Conservation (phyloP, 2,113 vertebrate genomes). For the Corythornis cristatus region DNA sequence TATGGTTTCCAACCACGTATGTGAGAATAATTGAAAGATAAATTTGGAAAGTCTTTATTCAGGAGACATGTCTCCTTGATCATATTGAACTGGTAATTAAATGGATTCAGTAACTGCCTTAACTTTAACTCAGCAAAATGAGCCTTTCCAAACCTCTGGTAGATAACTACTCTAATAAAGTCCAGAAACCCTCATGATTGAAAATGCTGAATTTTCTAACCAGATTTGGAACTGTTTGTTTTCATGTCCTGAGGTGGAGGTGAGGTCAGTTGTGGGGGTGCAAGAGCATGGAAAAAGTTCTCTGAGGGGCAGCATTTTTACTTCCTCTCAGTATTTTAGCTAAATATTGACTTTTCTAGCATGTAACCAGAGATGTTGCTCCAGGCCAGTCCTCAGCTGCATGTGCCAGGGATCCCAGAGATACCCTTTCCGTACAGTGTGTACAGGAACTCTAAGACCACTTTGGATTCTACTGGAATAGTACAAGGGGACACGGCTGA, state of each 20-base stretch:
- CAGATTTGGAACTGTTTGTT: neutral
- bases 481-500: neutral
- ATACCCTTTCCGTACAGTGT: neutral
- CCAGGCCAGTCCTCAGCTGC: neutral
- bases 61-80: neutral
- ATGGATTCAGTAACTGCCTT: neutral
- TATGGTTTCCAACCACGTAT: slow-evolving; percentile 14
- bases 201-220: neutral
- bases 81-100: neutral
- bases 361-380: neutral
- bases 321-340: neutral
- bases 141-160: neutral
- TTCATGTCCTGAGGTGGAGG: neutral
- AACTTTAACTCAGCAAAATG: slow-evolving; percentile 17
- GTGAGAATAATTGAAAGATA: slow-evolving; percentile 9
- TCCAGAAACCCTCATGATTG: neutral
- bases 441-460: neutral
- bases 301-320: neutral
- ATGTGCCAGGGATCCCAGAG: neutral
- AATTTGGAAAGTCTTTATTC: neutral
- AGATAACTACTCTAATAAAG: neutral
- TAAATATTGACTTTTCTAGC: neutral
- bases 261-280: neutral
- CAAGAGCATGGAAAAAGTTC: neutral
- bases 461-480: neutral